Conservation (phyloP, 2,888 invertebrate genomes). For the Eupithecia pulchellata region DNA sequence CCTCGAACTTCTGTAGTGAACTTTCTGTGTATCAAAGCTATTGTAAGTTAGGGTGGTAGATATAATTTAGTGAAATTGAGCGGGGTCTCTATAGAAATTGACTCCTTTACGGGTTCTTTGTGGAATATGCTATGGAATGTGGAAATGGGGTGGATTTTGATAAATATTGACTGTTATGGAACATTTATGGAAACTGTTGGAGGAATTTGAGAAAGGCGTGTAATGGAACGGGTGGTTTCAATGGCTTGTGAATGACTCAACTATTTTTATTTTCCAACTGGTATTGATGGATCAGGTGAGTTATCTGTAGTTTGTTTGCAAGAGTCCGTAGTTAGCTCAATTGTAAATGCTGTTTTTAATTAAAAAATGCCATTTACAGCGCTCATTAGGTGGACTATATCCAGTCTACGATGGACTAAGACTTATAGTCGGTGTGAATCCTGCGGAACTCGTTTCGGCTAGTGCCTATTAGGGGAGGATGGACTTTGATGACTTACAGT, state of each 20-base stretch:
- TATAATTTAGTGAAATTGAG: constrained; percentile 46
- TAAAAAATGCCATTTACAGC: no score
- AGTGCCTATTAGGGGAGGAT: no score
- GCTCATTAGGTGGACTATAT: no score
- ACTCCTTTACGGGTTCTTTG: constrained; percentile 37
- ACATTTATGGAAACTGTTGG: background rate
- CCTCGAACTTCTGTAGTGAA: background rate
- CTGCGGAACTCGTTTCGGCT: no score
- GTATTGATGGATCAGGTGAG: no score
- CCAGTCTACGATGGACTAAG: no score
- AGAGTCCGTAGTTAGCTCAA: no score
- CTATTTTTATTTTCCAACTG: no score
- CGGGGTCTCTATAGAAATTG: constrained; percentile 39
- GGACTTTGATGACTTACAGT: constrained; percentile 89
- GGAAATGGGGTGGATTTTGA: constrained; percentile 23
- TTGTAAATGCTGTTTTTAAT: no score
- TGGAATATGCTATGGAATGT: constrained; percentile 25
- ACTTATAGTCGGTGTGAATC: background rate
- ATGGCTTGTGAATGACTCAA: no score
- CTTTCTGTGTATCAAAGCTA: no score
- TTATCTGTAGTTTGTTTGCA: no score
- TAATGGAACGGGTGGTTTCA: background rate
- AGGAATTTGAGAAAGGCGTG: background rate
- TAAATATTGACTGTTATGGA: constrained; percentile 19
- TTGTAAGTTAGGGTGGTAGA: constrained; percentile 32